Conservation (phyloP, 2,888 invertebrate species). For the Neoitamus cyanurus region DNA sequence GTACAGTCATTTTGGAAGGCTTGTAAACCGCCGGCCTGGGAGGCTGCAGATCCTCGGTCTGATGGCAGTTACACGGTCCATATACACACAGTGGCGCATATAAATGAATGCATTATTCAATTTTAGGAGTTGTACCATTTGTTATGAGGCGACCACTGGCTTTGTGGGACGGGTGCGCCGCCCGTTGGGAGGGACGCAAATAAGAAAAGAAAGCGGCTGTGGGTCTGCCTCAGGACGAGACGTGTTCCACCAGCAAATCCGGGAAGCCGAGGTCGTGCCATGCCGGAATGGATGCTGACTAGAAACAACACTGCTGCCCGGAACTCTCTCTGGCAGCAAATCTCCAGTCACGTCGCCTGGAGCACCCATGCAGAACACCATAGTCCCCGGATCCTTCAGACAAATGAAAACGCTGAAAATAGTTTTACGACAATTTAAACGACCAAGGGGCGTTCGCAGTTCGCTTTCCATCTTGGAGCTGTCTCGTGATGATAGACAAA, state of each 20-base stretch:
- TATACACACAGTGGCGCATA: neutral
- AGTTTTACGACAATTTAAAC: conserved; percentile 43
- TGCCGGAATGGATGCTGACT: neutral
- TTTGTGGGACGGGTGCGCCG: neutral
- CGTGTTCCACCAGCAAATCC: conserved; percentile 2
- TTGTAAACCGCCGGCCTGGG: neutral
- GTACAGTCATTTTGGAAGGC: conserved; percentile 1
- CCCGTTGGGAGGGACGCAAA: neutral
- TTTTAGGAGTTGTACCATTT: conserved; percentile 13
- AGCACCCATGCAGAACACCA: neutral
- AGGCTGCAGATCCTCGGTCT: neutral
- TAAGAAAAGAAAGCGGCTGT: neutral
- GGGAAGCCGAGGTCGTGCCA: neutral
- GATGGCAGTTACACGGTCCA: neutral
- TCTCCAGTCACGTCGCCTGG: neutral
- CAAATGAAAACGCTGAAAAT: conserved; percentile 14
- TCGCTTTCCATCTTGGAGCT: neutral
- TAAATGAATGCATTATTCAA: conserved; percentile 41
- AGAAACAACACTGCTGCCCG: neutral
- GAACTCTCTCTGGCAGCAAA: neutral
- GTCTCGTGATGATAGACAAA: conserved; percentile 32
- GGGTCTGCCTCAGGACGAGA: neutral
- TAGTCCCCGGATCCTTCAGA: neutral
- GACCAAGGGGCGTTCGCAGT: neutral
- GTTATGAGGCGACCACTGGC: neutral